A percentile compares a stretch with the other conserved stretches of the same genome.
phyloP scores from a whole-genome alignment of 2,113 vertebrate species.

The Leptobrachium ailaonicum region DNA sequence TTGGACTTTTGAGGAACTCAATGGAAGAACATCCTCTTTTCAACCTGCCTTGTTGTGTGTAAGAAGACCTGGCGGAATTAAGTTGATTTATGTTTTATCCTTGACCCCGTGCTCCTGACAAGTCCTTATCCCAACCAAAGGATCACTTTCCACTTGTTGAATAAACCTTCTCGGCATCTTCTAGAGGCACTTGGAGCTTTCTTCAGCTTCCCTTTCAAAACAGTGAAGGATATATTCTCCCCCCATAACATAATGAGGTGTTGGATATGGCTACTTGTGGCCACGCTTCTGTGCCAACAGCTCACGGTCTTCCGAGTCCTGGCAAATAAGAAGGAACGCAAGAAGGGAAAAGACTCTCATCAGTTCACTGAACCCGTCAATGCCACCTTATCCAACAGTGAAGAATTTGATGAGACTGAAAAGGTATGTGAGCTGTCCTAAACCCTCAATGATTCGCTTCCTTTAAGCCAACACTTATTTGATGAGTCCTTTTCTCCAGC shows the following conservation, averaged over 20 bases:
- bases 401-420: conserved; percentile 70
- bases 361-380: conserved; percentile 78
- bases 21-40: conserved; percentile 22
- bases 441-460: background rate
- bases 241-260: conserved; percentile 68
- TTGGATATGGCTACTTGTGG: conserved; percentile 72
- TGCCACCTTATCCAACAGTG: conserved; percentile 76
- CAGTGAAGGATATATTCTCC: conserved; percentile 31
- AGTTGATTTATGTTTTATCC: conserved; percentile 42
- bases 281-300: conserved; percentile 79
- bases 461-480: no score
- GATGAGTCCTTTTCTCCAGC: no score
- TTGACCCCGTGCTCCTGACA: conserved; percentile 26
- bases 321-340: conserved; percentile 76
- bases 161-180: conserved; percentile 6
- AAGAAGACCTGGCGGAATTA: conserved; percentile 33
- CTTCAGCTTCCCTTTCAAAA: conserved; percentile 46
- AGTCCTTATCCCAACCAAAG: conserved; percentile 23
- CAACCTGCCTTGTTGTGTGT: conserved; percentile 22
- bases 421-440: conserved; percentile 71
- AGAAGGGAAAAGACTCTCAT: conserved; percentile 71
- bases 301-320: conserved; percentile 65
- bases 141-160: conserved; percentile 20
- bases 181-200: conserved; percentile 31
- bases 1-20: conserved; percentile 30